Evolutionary conservation across 2,888 invertebrate species (phyloP).

Genomic region (Pristionchus fissidentatus): DNA sequence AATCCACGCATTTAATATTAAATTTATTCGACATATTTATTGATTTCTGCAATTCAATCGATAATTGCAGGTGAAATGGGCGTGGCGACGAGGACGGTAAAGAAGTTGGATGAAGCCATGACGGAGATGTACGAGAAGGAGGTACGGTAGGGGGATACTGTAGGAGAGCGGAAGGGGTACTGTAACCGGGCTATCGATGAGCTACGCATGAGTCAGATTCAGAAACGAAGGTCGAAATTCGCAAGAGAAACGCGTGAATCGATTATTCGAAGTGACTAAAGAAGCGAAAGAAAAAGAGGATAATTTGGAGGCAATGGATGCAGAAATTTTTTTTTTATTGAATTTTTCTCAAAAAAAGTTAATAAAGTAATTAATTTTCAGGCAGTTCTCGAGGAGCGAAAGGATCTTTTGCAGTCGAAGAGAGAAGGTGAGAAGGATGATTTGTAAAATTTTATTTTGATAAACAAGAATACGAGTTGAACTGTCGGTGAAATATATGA

Average conservation of each 20-base stretch:
- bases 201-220: not conserved
- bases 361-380: too few species aligned
- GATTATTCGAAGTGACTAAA: too few species aligned
- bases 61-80: not conserved
- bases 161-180: not conserved
- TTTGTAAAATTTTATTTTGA: not conserved
- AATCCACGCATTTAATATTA: too few species aligned
- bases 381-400: not conserved
- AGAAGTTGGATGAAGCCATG: not conserved
- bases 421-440: not conserved
- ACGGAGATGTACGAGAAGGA: constrained; percentile 9
- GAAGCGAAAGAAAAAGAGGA: too few species aligned
- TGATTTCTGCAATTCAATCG: too few species aligned
- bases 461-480: not conserved
- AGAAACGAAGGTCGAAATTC: not conserved
- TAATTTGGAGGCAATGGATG: too few species aligned
- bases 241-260: not conserved
- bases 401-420: not conserved
- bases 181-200: not conserved
- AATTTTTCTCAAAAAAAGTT: too few species aligned
- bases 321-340: too few species aligned
- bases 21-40: not conserved
- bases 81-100: not conserved
- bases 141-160: constrained; percentile 35
- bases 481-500: not conserved